phyloP scores from a whole-genome alignment of 2,113 vertebrate species.

The Chaetodon trifascialis region DNA sequence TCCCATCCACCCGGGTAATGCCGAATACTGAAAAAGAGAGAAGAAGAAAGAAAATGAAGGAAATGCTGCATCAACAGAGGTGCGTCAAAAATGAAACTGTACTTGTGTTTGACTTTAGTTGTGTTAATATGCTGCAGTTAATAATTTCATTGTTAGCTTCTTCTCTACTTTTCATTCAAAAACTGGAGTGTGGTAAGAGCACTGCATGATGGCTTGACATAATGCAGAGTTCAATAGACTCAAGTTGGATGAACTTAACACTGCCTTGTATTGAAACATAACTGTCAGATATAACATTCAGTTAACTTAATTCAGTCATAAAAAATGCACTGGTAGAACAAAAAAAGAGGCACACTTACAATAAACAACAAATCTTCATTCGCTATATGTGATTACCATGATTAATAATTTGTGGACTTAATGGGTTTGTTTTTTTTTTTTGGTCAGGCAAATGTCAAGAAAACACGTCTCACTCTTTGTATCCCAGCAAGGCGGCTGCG shows the following conservation, averaged over 20 bases:
- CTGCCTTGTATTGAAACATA: not conserved
- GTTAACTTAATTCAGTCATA: not conserved
- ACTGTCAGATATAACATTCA: not conserved
- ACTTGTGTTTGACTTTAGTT: not conserved
- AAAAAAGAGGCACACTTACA: not conserved
- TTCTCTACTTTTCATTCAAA: not conserved
- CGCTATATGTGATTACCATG: not conserved
- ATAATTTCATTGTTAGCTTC: not conserved
- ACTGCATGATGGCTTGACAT: slow-evolving; percentile 9
- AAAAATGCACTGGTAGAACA: not conserved
- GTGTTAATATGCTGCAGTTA: not conserved
- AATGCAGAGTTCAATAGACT: slow-evolving; percentile 24
- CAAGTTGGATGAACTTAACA: not conserved
- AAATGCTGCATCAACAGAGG: not conserved
- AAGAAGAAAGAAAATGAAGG: not conserved
- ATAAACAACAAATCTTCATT: not conserved
- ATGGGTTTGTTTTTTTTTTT: not conserved
- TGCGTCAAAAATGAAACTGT: not conserved
- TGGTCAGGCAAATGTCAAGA: not conserved
- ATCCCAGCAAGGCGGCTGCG: slow-evolving; percentile 88
- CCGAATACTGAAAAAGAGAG: slow-evolving; percentile 84
- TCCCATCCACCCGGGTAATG: slow-evolving; percentile 93
- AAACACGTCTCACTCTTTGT: slow-evolving; percentile 84
- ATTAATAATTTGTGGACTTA: not conserved
- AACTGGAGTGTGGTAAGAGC: not conserved